Percentiles rank a stretch among this genome's conserved stretches.
Conservation (phyloP, 2,888 invertebrate genomes). For the Silvanus unidentatus region DNA sequence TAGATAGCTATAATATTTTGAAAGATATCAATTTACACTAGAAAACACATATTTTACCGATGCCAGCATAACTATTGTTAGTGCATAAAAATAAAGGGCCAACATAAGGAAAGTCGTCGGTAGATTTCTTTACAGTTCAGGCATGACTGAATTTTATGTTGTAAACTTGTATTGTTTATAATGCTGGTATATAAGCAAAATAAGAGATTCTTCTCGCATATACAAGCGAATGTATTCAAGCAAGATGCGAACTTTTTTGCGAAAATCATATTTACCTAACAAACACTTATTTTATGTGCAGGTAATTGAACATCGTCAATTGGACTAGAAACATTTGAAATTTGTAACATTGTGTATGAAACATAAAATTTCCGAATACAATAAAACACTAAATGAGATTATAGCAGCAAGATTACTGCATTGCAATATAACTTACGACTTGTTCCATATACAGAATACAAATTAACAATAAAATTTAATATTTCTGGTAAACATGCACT, state of each 20-base stretch:
- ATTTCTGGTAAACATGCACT: conserved; percentile 35
- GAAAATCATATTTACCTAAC: neutral
- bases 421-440: conserved; percentile 25
- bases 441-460: conserved; percentile 28
- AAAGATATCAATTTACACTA: neutral
- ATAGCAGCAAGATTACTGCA: conserved; percentile 28
- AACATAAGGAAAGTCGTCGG: neutral
- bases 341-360: conserved; percentile 1
- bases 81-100: neutral
- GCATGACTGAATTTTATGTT: conserved; percentile 3
- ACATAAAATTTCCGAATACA: conserved; percentile 19
- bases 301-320: too few relatives aligned
- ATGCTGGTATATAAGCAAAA: neutral
- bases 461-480: conserved; percentile 40
- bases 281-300: too few relatives aligned
- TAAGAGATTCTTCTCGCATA: neutral
- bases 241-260: neutral
- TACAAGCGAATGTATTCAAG: neutral
- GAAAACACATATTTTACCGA: neutral
- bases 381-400: conserved; percentile 24
- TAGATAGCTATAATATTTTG: too few relatives aligned
- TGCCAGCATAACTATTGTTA: neutral
- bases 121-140: conserved; percentile 2
- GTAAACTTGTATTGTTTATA: neutral
- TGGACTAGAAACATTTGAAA: neutral